A percentile compares a stretch with the other conserved stretches of the same genome.
Evolutionary conservation across 2,888 invertebrate species (phyloP).

Genomic region (Thecocarcelia acutangulata): DNA sequence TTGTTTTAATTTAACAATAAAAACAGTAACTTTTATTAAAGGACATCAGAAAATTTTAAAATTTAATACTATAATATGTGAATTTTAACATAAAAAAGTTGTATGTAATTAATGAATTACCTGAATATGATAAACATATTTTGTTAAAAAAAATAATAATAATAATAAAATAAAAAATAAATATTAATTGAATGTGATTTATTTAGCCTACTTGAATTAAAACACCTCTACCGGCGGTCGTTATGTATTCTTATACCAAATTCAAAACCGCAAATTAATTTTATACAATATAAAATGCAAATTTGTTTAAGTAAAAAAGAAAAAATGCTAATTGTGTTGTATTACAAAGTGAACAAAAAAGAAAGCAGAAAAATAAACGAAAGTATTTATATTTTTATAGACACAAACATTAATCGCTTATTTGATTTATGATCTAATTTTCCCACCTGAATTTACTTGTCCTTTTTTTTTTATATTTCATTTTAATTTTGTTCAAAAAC

Average conservation of each 20-base stretch:
- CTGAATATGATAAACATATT: slow-evolving; percentile 16
- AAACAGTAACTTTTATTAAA: slow-evolving; percentile 36
- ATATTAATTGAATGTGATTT: slow-evolving; percentile 35
- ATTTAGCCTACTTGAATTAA: slow-evolving; percentile 69
- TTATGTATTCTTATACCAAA: slow-evolving; percentile 52
- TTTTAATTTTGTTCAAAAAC: not conserved
- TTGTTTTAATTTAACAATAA: not conserved
- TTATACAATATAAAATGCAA: slow-evolving; percentile 61
- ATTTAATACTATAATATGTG: not conserved
- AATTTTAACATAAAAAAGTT: slow-evolving; percentile 7
- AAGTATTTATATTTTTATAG: slow-evolving; percentile 27
- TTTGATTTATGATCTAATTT: slow-evolving; percentile 38
- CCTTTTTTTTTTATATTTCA: not conserved
- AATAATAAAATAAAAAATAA: no score
- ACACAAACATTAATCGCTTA: slow-evolving; percentile 18
- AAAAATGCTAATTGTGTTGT: slow-evolving; percentile 1
- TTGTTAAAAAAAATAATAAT: no score
- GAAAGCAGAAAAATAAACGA: slow-evolving; percentile 25
- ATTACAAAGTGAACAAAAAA: slow-evolving; percentile 26
- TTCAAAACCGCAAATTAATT: slow-evolving; percentile 51
- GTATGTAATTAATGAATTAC: not conserved
- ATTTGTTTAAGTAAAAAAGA: slow-evolving; percentile 33
- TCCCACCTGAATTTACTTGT: not conserved
- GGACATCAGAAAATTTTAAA: slow-evolving; percentile 62
- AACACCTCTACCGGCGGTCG: slow-evolving; percentile 20